Conservation (phyloP, 1,140 invertebrate species). For the Drosophila guanche region DNA sequence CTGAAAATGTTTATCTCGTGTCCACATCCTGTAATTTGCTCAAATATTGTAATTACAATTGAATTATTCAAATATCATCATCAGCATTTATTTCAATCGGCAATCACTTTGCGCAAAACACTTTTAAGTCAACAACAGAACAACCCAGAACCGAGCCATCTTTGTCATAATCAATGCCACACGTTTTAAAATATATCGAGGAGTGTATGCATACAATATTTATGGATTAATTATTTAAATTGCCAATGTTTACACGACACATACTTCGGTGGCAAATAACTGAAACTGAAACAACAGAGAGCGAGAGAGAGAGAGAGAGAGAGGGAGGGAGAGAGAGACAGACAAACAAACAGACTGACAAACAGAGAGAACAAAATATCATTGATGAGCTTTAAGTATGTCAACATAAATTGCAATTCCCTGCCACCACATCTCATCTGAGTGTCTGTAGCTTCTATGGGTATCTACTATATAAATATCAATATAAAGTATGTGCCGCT, state of each 20-base stretch:
- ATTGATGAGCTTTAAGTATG: constrained; percentile 80
- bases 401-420: constrained; percentile 73
- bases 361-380: constrained; percentile 21
- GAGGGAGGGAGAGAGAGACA: background rate
- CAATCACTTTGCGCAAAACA: constrained; percentile 11
- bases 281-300: constrained; percentile 41
- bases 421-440: constrained; percentile 46
- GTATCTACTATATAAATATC: background rate
- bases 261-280: constrained; percentile 47
- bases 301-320: background rate
- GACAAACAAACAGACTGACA: constrained; percentile 2
- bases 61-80: constrained; percentile 52
- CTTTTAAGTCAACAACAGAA: constrained; percentile 4
- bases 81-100: constrained; percentile 13
- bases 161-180: constrained; percentile 16
- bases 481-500: background rate
- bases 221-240: constrained; percentile 77
- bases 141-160: constrained; percentile 1
- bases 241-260: constrained; percentile 65
- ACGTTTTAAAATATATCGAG: constrained; percentile 21
- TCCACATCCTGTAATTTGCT: constrained; percentile 35
- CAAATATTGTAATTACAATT: constrained; percentile 49
- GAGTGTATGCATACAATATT: constrained; percentile 53
- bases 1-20: constrained; percentile 8
- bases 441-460: constrained; percentile 19